Evolutionary conservation across 1,140 invertebrate genomes (phyloP), one percentile per base, ranked within the genome.

Genomic region (Apocrypta bakeri): DNA sequence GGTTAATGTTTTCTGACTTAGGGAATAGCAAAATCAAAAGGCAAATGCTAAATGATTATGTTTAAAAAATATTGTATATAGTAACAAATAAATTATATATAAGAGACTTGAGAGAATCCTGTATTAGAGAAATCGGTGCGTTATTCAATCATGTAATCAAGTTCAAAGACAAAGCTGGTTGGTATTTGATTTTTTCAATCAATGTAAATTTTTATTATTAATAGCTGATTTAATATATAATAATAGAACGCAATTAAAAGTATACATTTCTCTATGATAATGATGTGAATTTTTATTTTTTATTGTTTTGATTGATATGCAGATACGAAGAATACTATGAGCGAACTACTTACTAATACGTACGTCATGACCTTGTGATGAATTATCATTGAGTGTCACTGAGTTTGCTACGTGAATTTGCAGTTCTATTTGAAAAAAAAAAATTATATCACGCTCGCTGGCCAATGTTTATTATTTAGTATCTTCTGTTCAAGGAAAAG

Each of bases 61-160:
- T 77, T 37, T 66, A 66, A 66, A 66, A 42, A 64, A 78, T 37
- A 27, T 11, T 68, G 40, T 66, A 78, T 40, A 75, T 68, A 75
- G 24, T 72, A 72, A 48, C n/a, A n/a, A n/a, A 29, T 27, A 8
- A 74, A 56, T 56, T 37, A 63, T 29, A 21, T 56, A 24, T 75
- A 56, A 75, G 14, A 29, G 31, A 75, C 33, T 61, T 25, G 21
- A 56, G 48, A 31, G 63, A 75, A 75, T 56, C 48, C 17, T 75
- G 61, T 75, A 63, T 42, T 48, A 73, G 40, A 48, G 42, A 48
- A 17, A 48, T 17, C 42, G 42, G 12, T 48, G 42, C 0, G 42
- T 14, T 48, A 17, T 75, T 75, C 73, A 61, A 24, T n/a, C n/a
- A n/a, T n/a, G n/a, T n/a, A n/a, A n/a, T n/a, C n/a, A n/a, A n/a